Base-by-base conservation (phyloP, 2,113 vertebrate species). In the Odobenus rosmarus region DNA sequence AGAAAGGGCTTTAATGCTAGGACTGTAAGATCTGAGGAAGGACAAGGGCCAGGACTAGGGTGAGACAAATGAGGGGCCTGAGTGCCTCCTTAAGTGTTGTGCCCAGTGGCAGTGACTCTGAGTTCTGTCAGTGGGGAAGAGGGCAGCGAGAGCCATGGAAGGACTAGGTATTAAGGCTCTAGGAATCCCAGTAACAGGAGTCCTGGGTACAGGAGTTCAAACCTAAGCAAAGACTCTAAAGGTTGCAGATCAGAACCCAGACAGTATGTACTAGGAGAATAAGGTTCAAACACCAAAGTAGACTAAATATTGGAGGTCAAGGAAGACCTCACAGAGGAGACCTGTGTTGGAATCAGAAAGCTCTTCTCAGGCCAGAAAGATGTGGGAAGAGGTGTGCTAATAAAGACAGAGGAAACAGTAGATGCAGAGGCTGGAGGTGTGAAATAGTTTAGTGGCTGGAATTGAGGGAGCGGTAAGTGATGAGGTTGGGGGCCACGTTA, bases 31-130 rank as follows among this genome's bases (percentile, higher is more conserved):
- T 86, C 42, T 88, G 42, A 93, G 36, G 69, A 88, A 11, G 53
- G 46, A 72, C 28, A 16, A 74, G 42, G 31, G 49, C 57, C 55
- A 55, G 42, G 84, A 36, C 36, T 42, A 82, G 67, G 36, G 82
- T 69, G 61, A 76, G 49, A 42, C 82, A 64, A 94, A n/a, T 85
- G 49, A 91, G 16, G n/a, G 96, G 84, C 71, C 28, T 90, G 84
- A 61, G 33, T 31, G 21, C 51, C 67, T 82, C 55, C 46, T 93
- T 86, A 93, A 59, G 64, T 90, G 55, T 69, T 62, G 10, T 82
- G 61, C 49, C 26, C 31, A 88, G 28, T 6, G 79, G 89, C 57
- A 88, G 71, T 88, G 61, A 84, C 42, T 90, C 42, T 84, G 72
- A 93, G 26, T 26, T 85, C 71, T 67, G 7, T 95, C 83, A 62